Evolutionary conservation across 2,888 invertebrate species (phyloP).

Genomic region (Metallyticus violacea): DNA sequence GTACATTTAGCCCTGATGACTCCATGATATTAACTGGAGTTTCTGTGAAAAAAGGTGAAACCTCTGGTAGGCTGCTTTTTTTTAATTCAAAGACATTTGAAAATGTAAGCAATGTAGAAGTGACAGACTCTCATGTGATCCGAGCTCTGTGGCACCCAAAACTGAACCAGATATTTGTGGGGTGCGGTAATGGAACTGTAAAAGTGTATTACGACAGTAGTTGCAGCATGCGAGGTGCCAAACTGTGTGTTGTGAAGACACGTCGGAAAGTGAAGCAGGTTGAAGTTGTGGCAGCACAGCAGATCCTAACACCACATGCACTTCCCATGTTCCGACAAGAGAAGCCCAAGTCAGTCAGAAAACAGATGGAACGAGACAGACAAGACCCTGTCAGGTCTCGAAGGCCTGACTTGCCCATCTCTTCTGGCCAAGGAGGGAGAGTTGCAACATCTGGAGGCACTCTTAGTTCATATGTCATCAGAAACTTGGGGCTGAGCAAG

Average conservation of each 20-base stretch:
- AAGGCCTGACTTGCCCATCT: slow-evolving; percentile 82
- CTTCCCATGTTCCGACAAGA: slow-evolving; percentile 93
- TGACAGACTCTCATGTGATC: slow-evolving; percentile 79
- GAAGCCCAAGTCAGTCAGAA: slow-evolving; percentile 81
- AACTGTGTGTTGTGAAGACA: slow-evolving; percentile 80
- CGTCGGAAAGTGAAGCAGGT: slow-evolving; percentile 75
- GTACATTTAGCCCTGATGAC: slow-evolving; percentile 90
- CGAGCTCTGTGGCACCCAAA: slow-evolving; percentile 95
- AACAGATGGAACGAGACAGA: slow-evolving; percentile 88
- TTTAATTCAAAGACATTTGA: slow-evolving; percentile 76
- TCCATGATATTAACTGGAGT: slow-evolving; percentile 83
- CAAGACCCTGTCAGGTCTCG: slow-evolving; percentile 81
- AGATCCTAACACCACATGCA: slow-evolving; percentile 95
- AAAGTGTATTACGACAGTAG: slow-evolving; percentile 89
- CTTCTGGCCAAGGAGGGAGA: slow-evolving; percentile 87
- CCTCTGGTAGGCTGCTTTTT: slow-evolving; percentile 69
- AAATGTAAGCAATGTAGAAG: slow-evolving; percentile 68
- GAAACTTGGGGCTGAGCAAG: slow-evolving; percentile 91
- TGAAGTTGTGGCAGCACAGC: slow-evolving; percentile 85
- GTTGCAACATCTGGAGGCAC: slow-evolving; percentile 95
- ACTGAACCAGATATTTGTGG: slow-evolving; percentile 93
- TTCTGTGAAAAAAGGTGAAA: slow-evolving; percentile 66
- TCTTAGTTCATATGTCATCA: slow-evolving; percentile 91
- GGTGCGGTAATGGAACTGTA: slow-evolving; percentile 85
- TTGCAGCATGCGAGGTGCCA: slow-evolving; percentile 84